Evolutionary conservation across 2,797 vertebrate species (phyloP), one percentile per base, ranked within the genome.

Genomic region (Manis crassicaudata): DNA sequence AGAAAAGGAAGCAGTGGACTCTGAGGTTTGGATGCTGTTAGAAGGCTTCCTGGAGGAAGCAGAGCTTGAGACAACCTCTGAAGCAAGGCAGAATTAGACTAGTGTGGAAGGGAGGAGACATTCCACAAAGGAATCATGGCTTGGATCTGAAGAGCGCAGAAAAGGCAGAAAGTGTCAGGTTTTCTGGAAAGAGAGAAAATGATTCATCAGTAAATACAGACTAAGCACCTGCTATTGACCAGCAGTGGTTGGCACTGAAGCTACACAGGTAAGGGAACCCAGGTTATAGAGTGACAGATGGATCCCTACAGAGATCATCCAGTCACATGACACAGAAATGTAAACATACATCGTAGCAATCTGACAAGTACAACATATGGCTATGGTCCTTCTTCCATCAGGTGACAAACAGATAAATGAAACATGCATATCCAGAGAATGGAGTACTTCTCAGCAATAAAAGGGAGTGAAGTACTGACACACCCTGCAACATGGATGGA

Each of bases 101-200:
- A 86, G 32, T 60, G 52, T 72, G 6, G 27, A 27, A 2, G 20
- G 27, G 29, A 77, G 25, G 46, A 75, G 20, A 73, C 25, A 70
- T n/a, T 75, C 43, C 58, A 93, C 32, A 62, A 3, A 89, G 23
- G 29, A 95, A 88, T 27, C 18, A 68, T 29, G 46, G 29, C 40
- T 83, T 92, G 37, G 65, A 94, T 84, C 50, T 73, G 58, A 93
- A 65, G 27, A 54, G 8, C 35, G 12, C 37, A 40, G n/a, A 83
- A 92, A 82, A 84, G 40, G 52, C 65, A 91, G 81, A 70, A 88
- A 52, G 40, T 68, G 21, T n/a, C 62, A 13, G 7, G 83, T 82
- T 94, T 95, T 82, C 93, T 62, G 32, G 62, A 88, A 91, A 93
- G 68, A 58, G 32, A 94, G 40, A 94, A 82, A 90, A 94, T 54